These are phyloP conservation scores for Pseudoatta argentina DNA, from an alignment of 1,140 invertebrate genomes.

Conservation along the genomic window DNA sequence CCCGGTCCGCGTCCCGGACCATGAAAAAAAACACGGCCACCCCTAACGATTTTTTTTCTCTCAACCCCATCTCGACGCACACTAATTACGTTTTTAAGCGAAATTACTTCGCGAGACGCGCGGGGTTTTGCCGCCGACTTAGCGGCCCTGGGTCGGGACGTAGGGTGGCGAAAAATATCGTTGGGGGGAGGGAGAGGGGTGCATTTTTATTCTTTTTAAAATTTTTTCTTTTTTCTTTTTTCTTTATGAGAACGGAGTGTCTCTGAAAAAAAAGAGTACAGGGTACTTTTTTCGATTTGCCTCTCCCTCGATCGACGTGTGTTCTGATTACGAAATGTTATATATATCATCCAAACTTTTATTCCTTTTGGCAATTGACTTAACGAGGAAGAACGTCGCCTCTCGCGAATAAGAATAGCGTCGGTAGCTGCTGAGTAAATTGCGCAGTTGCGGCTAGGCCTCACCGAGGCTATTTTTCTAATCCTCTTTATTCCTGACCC, in stretches of 20 bases:
- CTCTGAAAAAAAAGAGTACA: constrained; percentile 41
- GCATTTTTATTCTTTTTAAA: constrained; percentile 1
- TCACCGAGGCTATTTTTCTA: constrained; percentile 23
- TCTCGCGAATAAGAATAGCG: background rate
- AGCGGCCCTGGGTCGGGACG: constrained; percentile 55
- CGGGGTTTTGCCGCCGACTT: constrained; percentile 50
- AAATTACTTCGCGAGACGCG: constrained; percentile 74
- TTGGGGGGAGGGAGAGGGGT: constrained; percentile 55
- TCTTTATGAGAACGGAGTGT: constrained; percentile 65
- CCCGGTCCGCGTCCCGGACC: constrained; percentile 73
- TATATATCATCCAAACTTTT: constrained; percentile 73
- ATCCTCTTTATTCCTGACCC: constrained; percentile 66
- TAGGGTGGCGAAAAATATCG: constrained; percentile 73
- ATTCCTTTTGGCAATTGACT: constrained; percentile 72
- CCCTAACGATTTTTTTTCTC: constrained; percentile 85
- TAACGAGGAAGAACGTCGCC: constrained; percentile 10
- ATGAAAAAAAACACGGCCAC: constrained; percentile 77
- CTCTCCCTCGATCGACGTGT: background rate
- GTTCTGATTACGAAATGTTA: constrained; percentile 77
- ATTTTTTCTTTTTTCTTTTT: constrained; percentile 3
- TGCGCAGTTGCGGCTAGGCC: background rate
- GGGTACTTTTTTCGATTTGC: constrained; percentile 30
- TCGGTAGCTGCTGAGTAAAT: background rate
- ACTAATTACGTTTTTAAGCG: constrained; percentile 86
- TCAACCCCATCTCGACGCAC: constrained; percentile 84